Conservation (phyloP, 2,888 invertebrate species). For the Coelopa pilipes region DNA sequence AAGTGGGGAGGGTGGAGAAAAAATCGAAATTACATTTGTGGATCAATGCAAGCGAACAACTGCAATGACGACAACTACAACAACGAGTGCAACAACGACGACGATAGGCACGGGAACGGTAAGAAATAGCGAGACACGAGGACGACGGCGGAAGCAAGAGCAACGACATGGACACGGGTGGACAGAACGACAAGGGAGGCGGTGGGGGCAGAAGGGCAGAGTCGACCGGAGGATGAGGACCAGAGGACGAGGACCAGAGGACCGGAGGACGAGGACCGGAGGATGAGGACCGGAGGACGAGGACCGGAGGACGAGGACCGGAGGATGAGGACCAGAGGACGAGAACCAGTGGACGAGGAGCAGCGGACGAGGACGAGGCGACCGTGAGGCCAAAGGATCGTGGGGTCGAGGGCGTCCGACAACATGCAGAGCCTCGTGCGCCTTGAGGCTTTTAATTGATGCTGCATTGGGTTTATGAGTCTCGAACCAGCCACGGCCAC, state of each 20-base stretch:
- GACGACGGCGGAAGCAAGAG: too few relatives aligned
- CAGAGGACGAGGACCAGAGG: too few relatives aligned
- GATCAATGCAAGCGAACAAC: slow-evolving; percentile 5
- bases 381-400: too few relatives aligned
- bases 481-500: neutral
- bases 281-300: too few relatives aligned
- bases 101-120: slow-evolving; percentile 1
- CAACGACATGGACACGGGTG: too few relatives aligned
- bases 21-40: slow-evolving; percentile 16
- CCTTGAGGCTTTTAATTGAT: slow-evolving; percentile 27
- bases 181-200: too few relatives aligned
- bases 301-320: too few relatives aligned
- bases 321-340: too few relatives aligned
- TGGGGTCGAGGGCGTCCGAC: neutral
- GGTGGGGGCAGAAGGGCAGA: neutral
- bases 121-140: too few relatives aligned
- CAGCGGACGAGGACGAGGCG: too few relatives aligned
- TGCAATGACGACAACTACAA: slow-evolving; percentile 19
- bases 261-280: too few relatives aligned
- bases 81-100: neutral
- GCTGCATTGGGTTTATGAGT: slow-evolving; percentile 23
- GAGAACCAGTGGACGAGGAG: too few relatives aligned
- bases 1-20: neutral
- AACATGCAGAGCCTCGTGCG: neutral
- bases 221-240: neutral